A percentile compares a stretch with the other conserved stretches of the same genome.
Evolutionary conservation across 2,888 invertebrate species (phyloP).

Genomic region (Euproctis similis): DNA sequence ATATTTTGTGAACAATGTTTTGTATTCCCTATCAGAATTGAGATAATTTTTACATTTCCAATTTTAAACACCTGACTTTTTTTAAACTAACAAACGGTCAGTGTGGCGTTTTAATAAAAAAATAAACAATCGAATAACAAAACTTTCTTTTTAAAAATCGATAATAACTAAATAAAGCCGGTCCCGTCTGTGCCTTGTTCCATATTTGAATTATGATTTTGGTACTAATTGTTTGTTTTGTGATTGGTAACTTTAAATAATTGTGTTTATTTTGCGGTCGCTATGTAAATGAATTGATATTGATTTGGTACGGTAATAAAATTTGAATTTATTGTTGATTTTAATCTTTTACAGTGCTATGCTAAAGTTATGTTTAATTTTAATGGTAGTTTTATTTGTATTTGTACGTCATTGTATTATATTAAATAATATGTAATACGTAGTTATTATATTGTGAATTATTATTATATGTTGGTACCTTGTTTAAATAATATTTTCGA

Average conservation of each 20-base stretch:
- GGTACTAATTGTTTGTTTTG: conserved; percentile 41
- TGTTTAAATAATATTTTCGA: no score
- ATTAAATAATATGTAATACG: no score
- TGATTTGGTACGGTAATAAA: conserved; percentile 5
- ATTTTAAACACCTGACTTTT: conserved; percentile 61
- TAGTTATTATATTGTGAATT: no score
- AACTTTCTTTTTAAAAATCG: conserved; percentile 65
- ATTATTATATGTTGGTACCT: no score
- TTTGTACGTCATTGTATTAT: no score
- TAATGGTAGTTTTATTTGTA: no score
- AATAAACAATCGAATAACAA: conserved; percentile 61
- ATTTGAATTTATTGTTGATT: background rate
- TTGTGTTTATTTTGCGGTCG: conserved; percentile 19
- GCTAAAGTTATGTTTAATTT: no score
- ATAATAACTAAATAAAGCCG: conserved; percentile 64
- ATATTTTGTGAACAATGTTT: conserved; percentile 69
- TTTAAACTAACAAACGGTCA: conserved; percentile 47
- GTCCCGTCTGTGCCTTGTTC: conserved; percentile 39
- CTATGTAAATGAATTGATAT: conserved; percentile 12
- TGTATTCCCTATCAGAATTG: conserved; percentile 71
- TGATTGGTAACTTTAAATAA: conserved; percentile 32
- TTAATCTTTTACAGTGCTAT: no score
- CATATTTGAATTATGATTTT: conserved; percentile 50
- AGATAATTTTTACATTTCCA: conserved; percentile 71
- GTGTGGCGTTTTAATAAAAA: conserved; percentile 58